These are phyloP conservation scores for Drosophila triauraria DNA, from an alignment of 1,140 invertebrate species.

Conservation along the genomic window DNA sequence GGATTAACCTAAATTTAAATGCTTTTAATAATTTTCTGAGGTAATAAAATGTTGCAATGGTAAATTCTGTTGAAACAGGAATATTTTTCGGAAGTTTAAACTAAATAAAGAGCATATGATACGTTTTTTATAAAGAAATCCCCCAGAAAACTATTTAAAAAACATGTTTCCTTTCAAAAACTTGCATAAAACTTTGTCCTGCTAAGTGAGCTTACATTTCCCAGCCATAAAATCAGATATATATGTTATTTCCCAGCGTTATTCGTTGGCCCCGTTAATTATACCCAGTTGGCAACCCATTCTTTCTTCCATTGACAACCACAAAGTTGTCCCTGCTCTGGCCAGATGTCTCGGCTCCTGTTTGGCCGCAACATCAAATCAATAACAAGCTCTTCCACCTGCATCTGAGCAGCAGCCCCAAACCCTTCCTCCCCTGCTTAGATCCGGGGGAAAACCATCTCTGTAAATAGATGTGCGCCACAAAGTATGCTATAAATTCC, in stretches of 20 bases:
- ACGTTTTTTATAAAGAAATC: neutral
- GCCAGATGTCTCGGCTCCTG: constrained; percentile 44
- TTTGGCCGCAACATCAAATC: constrained; percentile 48
- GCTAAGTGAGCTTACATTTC: neutral
- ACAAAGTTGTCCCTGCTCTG: constrained; percentile 45
- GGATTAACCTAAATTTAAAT: neutral
- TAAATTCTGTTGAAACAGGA: neutral
- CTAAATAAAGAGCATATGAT: neutral
- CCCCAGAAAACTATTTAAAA: neutral
- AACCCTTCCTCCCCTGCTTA: too few species aligned
- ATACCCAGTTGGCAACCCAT: constrained; percentile 26
- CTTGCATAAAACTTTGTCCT: neutral
- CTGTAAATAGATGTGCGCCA: constrained; percentile 73
- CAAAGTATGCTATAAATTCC: constrained; percentile 83
- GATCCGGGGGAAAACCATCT: constrained; percentile 29
- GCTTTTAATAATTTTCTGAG: rapidly evolving
- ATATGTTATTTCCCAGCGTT: constrained; percentile 12
- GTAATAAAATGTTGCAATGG: neutral
- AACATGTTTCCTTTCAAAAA: neutral
- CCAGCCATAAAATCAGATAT: constrained; percentile 16
- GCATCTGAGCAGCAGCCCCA: constrained; percentile 1
- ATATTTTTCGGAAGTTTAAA: neutral
- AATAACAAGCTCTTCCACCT: constrained; percentile 40
- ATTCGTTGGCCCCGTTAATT: constrained; percentile 18
- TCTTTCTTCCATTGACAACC: constrained; percentile 33